Evolutionary conservation across 2,888 invertebrate species (phyloP), one percentile per base, ranked within the genome.

Genomic region (Ceratothoa steindachneri): DNA sequence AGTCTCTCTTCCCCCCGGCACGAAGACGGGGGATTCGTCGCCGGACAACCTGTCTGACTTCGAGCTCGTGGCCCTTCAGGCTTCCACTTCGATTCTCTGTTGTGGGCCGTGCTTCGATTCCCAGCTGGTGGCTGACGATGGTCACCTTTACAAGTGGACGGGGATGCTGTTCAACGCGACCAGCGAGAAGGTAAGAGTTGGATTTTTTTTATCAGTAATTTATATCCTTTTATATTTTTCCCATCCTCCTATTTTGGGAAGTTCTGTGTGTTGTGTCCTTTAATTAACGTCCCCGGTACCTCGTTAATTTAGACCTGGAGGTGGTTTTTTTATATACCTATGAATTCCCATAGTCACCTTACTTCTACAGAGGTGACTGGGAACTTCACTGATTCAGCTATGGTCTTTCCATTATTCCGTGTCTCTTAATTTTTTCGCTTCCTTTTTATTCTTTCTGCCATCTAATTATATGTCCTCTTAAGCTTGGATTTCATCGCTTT

Each of bases 71-170:
- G 86, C 88, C 12, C 84, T 88, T 0, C 88, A 95, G 87, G 97
- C 98, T 1, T 97, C 98, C 93, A 95, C 96, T 77, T 93, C 96
- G 9, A 87, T 99, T 29, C 88, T 98, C 0, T 96, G 96, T 83
- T 97, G 97, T 84, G 99, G 99, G 0, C 92, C 96, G 0, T 93
- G 95, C 82, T 98, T 97, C 84, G 93, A 97, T 82, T 89, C 91
- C 0, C 88, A 89, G 67, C 91, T 91, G 30, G 86, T 94, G 41
- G 90, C 91, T 7, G 97, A 97, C 83, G 97, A 97, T 66, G 85
- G 86, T 80, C 89, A 95, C 81, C 82, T 88, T n/a, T 98, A 97
- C 84, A 90, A 92, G 72, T 98, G 97, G 97, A 87, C 99, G 72
- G 93, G 95, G 85, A 89, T 92, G 81, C 88, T 99, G 83, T 87